Conservation (phyloP, 2,113 vertebrate species). For the Chaenogobius annularis region DNA sequence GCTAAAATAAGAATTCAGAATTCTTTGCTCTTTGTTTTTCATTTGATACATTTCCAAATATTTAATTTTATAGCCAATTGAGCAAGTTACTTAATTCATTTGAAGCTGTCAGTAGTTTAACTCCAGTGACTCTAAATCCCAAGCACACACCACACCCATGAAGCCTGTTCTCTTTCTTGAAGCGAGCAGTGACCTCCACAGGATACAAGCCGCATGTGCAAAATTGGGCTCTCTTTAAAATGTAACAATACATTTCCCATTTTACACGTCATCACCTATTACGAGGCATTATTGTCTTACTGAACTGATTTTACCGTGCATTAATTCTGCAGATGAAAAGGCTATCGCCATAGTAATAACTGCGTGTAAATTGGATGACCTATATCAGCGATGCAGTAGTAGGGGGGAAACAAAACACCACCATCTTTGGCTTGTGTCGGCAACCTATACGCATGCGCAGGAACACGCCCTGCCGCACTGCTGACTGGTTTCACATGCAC, state of each 20-base stretch:
- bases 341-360: fast-evolving
- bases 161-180: not conserved
- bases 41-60: not conserved
- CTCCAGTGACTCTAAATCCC: not conserved
- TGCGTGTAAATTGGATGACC: conserved; percentile 14
- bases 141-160: conserved; percentile 56
- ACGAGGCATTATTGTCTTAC: not conserved
- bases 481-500: conserved; percentile 7
- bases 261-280: not conserved
- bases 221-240: not conserved
- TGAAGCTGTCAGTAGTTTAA: not conserved
- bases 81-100: not conserved
- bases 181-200: conserved; percentile 65
- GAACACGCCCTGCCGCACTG: conserved; percentile 46
- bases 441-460: conserved; percentile 31
- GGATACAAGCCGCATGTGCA: conserved; percentile 45
- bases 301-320: not conserved
- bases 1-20: not conserved
- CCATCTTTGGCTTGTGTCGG: not conserved
- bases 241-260: not conserved
- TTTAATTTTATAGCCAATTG: not conserved
- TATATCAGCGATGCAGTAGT: not conserved
- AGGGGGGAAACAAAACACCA: too few relatives aligned
- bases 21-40: not conserved
- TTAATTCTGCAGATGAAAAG: not conserved